Evolutionary conservation across 2,113 vertebrate species (phyloP).

Genomic region (Datnioides undecimradiatus): DNA sequence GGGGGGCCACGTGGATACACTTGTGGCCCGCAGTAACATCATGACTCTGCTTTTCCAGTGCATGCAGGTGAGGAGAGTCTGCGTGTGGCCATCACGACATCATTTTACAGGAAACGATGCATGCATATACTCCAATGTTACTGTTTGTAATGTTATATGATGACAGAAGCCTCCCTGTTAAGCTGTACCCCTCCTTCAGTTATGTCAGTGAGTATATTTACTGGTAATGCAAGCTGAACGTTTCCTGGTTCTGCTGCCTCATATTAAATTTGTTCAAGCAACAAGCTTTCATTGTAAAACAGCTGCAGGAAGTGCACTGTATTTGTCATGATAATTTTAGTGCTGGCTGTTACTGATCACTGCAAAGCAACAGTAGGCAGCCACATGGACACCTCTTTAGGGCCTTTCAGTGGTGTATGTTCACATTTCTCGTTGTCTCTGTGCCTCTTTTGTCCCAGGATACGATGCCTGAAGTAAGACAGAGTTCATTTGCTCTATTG

Average conservation of each 20-base stretch:
- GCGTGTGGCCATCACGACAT: too few species aligned
- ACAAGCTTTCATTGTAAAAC: not conserved
- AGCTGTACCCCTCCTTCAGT: not conserved
- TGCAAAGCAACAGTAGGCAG: not conserved
- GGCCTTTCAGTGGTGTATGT: slow-evolving; percentile 21
- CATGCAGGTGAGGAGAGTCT: slow-evolving; percentile 89
- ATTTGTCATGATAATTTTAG: not conserved
- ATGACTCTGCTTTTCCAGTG: slow-evolving; percentile 97
- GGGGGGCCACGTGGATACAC: slow-evolving; percentile 91
- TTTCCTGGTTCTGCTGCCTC: too few species aligned
- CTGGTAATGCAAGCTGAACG: not conserved
- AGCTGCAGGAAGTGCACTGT: not conserved
- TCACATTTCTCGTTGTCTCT: slow-evolving; percentile 37
- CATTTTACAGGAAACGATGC: not conserved
- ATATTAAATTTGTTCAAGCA: not conserved
- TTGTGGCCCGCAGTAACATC: slow-evolving; percentile 95
- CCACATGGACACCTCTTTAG: not conserved
- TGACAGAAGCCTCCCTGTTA: not conserved
- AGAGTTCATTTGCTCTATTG: slow-evolving; percentile 94
- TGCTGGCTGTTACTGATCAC: not conserved
- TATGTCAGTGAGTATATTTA: not conserved
- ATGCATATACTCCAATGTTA: too few species aligned
- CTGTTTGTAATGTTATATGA: not conserved
- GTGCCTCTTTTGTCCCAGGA: slow-evolving; percentile 82
- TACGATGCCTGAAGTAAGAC: slow-evolving; percentile 96